Evolutionary conservation across 2,888 invertebrate genomes (phyloP), one percentile per base, ranked within the genome.

Genomic region (Pinctada fucata): DNA sequence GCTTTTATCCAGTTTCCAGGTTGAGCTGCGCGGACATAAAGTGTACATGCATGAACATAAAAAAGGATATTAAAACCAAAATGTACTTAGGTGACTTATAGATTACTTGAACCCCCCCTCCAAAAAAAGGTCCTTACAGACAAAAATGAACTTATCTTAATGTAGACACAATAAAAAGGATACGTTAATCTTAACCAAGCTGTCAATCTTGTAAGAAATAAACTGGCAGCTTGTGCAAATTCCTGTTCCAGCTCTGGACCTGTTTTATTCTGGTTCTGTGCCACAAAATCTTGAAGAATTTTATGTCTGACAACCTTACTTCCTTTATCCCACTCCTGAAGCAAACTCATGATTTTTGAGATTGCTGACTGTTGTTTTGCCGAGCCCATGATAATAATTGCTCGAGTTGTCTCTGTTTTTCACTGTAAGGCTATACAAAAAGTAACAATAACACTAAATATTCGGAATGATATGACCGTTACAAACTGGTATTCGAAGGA

Each of bases 311-410:
- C 87, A 31, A 83, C 76, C 84, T 91, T 91, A 10, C 90, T 87
- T 3, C 92, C 92, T 82, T 91, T 91, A 82, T 92, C 92, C 92
- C 92, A 92, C 84, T 92, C 92, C 72, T 90, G 90, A 6, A 92
- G 83, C 66, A 92, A 79, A 78, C 86, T 84, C 88, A 90, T 90
- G 0, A 92, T 89, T 64, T 89, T 89, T 31, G 90, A 90, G 78
- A 91, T 90, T 2, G 92, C 90, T 8, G 89, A 89, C 76, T 92
- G 90, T 79, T 92, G 91, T 76, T 91, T 91, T 50, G 92, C 91
- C 50, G 92, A 91, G 1, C 88, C 90, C 90, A 91, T 91, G 8
- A 58, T 58, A 10, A 10, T 58, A 13, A 58, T 58, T 13, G 13
- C 51, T 68, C 69, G 58, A 47, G 5, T 10, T 5, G 8, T 2